Conservation (phyloP, 1,140 invertebrate genomes). For the Papilio helenus region DNA sequence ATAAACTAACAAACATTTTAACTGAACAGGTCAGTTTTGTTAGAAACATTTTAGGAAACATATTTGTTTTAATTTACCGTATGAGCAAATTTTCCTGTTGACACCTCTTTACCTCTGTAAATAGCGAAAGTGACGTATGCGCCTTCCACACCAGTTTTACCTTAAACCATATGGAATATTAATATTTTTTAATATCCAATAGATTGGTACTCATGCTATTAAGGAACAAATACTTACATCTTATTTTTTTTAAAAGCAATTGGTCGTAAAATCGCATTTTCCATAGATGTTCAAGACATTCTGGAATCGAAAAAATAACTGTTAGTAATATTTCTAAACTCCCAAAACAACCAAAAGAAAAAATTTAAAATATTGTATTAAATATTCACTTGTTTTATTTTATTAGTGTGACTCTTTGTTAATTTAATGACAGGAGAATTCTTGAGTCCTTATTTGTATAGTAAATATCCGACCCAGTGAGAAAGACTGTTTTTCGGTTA, state of each 20-base stretch:
- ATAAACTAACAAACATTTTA: no score
- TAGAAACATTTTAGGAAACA: no score
- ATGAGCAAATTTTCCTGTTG: conserved; percentile 13
- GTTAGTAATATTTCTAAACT: neutral
- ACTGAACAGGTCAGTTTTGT: no score
- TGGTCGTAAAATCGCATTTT: conserved; percentile 46
- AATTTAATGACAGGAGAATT: no score
- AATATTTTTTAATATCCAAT: neutral
- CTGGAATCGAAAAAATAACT: conserved; percentile 47
- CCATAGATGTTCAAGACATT: conserved; percentile 62
- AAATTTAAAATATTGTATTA: no score
- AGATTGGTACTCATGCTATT: no score
- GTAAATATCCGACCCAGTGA: no score
- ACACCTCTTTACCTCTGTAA: conserved; percentile 4
- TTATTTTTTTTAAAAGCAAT: conserved; percentile 28
- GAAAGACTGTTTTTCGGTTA: no score
- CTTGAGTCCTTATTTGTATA: no score
- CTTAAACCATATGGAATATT: neutral
- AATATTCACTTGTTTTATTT: no score
- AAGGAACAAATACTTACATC: conserved; percentile 47
- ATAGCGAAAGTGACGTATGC: conserved; percentile 29
- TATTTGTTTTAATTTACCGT: neutral
- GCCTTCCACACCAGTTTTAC: conserved; percentile 28
- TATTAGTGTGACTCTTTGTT: no score
- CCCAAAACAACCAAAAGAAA: neutral